Conservation (phyloP, 2,113 vertebrate genomes). For the Engraulis encrasicolus region DNA sequence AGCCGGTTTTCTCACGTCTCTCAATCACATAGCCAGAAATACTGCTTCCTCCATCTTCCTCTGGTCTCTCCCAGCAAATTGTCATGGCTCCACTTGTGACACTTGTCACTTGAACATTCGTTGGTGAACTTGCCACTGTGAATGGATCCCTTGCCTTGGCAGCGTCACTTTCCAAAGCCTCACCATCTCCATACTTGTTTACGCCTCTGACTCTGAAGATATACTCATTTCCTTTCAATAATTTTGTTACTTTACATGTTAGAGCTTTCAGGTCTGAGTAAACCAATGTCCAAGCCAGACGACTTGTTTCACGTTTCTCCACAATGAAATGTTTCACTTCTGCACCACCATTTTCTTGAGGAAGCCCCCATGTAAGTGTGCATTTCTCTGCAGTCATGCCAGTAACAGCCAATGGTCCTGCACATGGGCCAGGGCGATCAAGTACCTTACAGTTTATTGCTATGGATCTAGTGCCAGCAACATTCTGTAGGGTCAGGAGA, state of each 20-base stretch:
- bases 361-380: conserved; percentile 89
- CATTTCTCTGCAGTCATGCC: conserved; percentile 94
- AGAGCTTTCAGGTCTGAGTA: conserved; percentile 90
- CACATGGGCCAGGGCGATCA: conserved; percentile 92
- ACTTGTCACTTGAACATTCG: conserved; percentile 88
- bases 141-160: conserved; percentile 90
- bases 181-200: conserved; percentile 95
- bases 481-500: conserved; percentile 90
- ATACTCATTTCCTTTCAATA: conserved; percentile 96
- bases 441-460: conserved; percentile 94
- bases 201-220: conserved; percentile 94
- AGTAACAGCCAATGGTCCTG: conserved; percentile 88
- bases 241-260: conserved; percentile 95
- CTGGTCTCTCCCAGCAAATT: conserved; percentile 94
- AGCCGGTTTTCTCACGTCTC: conserved; percentile 91
- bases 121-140: conserved; percentile 87
- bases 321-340: conserved; percentile 94
- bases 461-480: conserved; percentile 90
- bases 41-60: conserved; percentile 91
- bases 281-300: conserved; percentile 93
- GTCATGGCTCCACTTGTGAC: conserved; percentile 95
- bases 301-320: conserved; percentile 97
- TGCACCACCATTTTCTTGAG: conserved; percentile 96
- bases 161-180: conserved; percentile 89
- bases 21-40: conserved; percentile 95